Evolutionary conservation across 2,797 vertebrate genomes (phyloP), one percentile per base, ranked within the genome.

Genomic region (Amblyraja radiata): DNA sequence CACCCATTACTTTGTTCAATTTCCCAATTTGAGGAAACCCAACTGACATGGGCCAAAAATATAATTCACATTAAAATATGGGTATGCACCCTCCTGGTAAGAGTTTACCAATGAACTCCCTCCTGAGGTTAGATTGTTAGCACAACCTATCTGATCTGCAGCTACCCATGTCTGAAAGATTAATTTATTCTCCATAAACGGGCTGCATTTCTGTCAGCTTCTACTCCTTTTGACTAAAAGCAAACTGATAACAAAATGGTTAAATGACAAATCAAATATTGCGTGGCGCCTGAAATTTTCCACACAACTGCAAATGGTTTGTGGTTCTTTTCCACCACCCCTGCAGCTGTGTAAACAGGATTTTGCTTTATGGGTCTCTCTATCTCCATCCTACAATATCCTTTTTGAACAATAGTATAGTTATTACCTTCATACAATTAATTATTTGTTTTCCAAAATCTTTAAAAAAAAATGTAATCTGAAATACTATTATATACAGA

Each of bases 261-360:
- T 63, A 63, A 86, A n/a, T n/a, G 25, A 61, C 2, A 84, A 61
- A 28, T 11, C 54, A 84, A 84, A 58, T 54, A 68, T 61, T 84
- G 54, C 81, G 28, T 23, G 23, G 54, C 81, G 28, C 63, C 83
- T 86, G 83, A 58, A 86, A 86, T 61, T 86, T 86, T 84, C 25
- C 81, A 84, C 54, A 4, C 23, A 84, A 84, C 81, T 63, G 81
- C 54, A 84, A 84, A 13, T 84, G 25, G 61, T 86, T 86, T n/a
- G 58, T 86, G 54, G 25, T 63, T 86, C 58, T 13, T 58, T 86
- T 61, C 28, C 83, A 86, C 25, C 54, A 86, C 83, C 11, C 58
- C 58, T 63, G 58, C 83, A 86, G 83, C 58, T 86, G 58, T 86
- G 83, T 63, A 86, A 86, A 86, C 83, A 86, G 58, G 83, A 28